Evolutionary conservation across 2,797 vertebrate genomes (phyloP).

Genomic region (Phaenicophaeus curvirostris): DNA sequence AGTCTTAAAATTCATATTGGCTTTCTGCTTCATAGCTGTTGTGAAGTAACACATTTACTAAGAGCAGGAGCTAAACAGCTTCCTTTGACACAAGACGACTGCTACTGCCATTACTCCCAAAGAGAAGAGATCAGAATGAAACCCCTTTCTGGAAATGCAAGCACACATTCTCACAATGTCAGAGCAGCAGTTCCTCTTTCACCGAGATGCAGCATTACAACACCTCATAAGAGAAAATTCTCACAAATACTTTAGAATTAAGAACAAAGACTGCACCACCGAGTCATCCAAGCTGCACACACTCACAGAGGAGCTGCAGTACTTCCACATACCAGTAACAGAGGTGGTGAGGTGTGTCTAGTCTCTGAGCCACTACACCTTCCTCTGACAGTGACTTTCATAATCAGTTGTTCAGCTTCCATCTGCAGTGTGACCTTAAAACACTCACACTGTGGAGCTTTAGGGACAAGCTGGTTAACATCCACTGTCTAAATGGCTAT

Average conservation of each 20-base stretch:
- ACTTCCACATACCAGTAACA: not conserved
- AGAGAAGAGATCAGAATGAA: not conserved
- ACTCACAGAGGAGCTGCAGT: not conserved
- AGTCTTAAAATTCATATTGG: not conserved
- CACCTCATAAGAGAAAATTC: not conserved
- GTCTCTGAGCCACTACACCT: not conserved
- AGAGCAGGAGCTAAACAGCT: not conserved
- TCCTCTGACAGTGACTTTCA: not conserved
- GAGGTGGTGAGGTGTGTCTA: not conserved
- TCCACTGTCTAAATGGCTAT: not conserved
- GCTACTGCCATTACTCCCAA: not conserved
- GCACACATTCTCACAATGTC: not conserved
- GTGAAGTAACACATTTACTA: not conserved
- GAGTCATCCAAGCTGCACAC: not conserved
- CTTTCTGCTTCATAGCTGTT: not conserved
- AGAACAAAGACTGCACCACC: not conserved
- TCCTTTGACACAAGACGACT: not conserved
- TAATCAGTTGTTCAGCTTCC: not conserved
- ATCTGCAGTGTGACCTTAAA: not conserved
- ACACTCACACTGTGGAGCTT: not conserved
- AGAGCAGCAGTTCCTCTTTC: conserved; percentile 12
- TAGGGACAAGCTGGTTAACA: not conserved
- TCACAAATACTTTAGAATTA: not conserved
- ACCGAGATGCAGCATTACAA: not conserved
- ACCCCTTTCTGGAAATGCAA: not conserved